Base-by-base conservation (phyloP, 2,797 vertebrate species). In the Danio kyathit region DNA sequence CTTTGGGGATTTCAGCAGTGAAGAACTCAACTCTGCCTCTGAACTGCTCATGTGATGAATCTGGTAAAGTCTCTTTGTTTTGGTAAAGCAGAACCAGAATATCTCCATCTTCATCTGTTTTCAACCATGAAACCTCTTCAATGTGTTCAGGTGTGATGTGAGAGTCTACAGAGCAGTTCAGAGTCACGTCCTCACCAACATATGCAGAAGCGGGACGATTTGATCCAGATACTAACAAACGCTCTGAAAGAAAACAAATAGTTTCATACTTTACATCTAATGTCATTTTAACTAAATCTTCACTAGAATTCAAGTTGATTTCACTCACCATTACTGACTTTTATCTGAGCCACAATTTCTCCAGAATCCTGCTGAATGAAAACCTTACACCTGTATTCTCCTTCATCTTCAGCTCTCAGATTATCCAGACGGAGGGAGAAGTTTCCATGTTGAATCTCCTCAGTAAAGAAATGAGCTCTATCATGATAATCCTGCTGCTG, bases 361-460 rank as follows among this genome's bases (percentile, higher is more conserved):
- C 12, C 41, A 48, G 43, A 14, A 19, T 14, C 11, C 9, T 13
- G 43, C 4, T 6, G 11, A 13, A 6, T 48, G 44, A 67, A 6
- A 67, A 48, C 64, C 19, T 12, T 21, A 48, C 64, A 67, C 48
- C 5, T 21, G 64, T 67, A 67, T 67, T 43, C 2, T 67, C 64
- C 64, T 3, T 21, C 5, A 67, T 67, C 64, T 48, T 67, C 11
- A 67, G 43, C 11, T 21, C 10, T 67, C 64, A 67, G n/a, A 21
- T 67, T 48, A n/a, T 48, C 7, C 29, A 29, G 29, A 29, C 29
- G 29, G 29, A 29, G 29, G 29, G 29, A 29, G 29, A 29, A 29
- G 29, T 29, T 29, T 29, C 29, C 29, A 29, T 29, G 29, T 29
- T 29, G 29, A 29, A 29, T 29, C 29, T 29, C 29, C 29, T 29